Conservation (phyloP, 2,888 invertebrate genomes). For the Drosophila subquinaria region DNA sequence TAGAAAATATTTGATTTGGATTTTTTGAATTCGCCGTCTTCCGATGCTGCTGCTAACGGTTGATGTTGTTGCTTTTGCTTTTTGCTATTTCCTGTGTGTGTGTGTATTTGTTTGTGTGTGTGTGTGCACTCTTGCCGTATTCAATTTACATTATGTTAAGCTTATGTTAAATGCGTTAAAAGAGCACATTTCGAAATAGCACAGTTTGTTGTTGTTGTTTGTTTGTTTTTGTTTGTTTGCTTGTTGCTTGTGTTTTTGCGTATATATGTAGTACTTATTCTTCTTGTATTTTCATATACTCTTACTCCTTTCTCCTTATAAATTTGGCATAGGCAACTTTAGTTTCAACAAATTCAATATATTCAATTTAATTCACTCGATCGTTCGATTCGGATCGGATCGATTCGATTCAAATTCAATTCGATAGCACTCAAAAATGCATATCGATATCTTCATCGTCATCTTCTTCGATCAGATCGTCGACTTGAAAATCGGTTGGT, state of each 20-base stretch:
- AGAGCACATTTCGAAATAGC: conserved; percentile 45
- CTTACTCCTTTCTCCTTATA: conserved; percentile 12
- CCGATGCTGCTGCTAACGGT: conserved; percentile 15
- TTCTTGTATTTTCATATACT: neutral
- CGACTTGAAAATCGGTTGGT: conserved; percentile 72
- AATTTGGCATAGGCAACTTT: conserved; percentile 70
- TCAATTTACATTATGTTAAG: conserved; percentile 39
- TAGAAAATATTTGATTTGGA: conserved; percentile 61
- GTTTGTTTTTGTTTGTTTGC: conserved; percentile 13
- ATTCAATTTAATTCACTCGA: conserved; percentile 13
- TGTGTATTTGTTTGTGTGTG: conserved; percentile 8
- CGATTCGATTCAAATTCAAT: conserved; percentile 1
- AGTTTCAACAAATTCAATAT: conserved; percentile 51
- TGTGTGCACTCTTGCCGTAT: conserved; percentile 8
- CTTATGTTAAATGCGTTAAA: conserved; percentile 56
- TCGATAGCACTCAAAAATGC: conserved; percentile 32
- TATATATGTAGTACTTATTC: neutral
- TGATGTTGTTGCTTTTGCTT: conserved; percentile 7
- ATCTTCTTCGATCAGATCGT: conserved; percentile 82
- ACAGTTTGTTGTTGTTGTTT: conserved; percentile 23
- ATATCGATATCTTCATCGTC: conserved; percentile 56
- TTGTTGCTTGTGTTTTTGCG: conserved; percentile 12
- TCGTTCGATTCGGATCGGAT: conserved; percentile 8
- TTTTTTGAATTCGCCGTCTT: conserved; percentile 39
- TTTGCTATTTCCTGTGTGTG: conserved; percentile 1